Evolutionary conservation across 2,888 invertebrate species (phyloP), one percentile per base, ranked within the genome.

Genomic region (Meta bourneti): DNA sequence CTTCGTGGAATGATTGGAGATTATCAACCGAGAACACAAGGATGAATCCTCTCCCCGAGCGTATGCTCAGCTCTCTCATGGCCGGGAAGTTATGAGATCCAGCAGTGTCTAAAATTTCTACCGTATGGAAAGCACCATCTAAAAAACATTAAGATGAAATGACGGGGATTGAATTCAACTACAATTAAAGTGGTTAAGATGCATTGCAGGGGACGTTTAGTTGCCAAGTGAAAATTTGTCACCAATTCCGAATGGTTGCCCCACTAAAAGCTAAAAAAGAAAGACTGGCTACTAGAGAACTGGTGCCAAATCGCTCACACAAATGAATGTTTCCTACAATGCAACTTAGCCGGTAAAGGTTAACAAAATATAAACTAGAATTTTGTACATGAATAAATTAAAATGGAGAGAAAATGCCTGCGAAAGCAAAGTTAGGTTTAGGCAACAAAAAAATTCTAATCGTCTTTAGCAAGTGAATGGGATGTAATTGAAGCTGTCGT

Each of bases 21-120:
- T 93, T 93, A 92, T 94, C 93, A 7, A 94, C 93, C 0, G 94
- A 93, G 82, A 93, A 94, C 49, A 94, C 94, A n/a, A 94, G 80
- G 34, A 94, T 93, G 78, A 94, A 94, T 11, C 94, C 94, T 75
- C 94, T 88, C 6, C 94, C 93, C 2, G 94, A 93, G n/a, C 93
- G 92, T 49, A 94, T 94, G 91, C 93, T 94, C 8, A 94, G 92
- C 81, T 94, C 94, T 52, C 94, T 75, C 94, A 94, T 94, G n/a
- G 94, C 94, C 0, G 94, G 94, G 82, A 94, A 94, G 80, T 93
- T 93, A 79, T 94, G 94, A 13, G 94, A 93, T 0, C 94, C 94
- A 0, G 94, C 94, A 7, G 94, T 94, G 91, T 94, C 94, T 78
- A 94, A 75, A 51, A 94, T 94, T 88, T 94, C 94, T 7, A 94